phyloP scores from a whole-genome alignment of 1,140 invertebrate species.

The Drosophila parabipectinata region DNA sequence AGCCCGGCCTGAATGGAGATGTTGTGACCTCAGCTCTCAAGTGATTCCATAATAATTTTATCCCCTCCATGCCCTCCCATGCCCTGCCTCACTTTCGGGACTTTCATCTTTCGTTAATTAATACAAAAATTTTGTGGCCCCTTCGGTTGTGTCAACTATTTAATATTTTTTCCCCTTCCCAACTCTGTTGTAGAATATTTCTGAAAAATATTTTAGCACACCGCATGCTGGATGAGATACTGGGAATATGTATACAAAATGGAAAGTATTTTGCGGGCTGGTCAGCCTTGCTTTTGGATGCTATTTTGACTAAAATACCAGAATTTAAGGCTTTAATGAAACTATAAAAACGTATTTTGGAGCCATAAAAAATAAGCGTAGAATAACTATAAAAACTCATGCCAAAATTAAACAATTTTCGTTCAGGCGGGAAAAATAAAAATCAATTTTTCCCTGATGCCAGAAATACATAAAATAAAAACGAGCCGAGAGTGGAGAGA shows the following conservation, averaged over 20 bases:
- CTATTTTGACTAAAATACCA: neutral
- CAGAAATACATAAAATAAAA: constrained; percentile 17
- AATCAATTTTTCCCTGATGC: constrained; percentile 32
- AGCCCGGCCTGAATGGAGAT: constrained; percentile 23
- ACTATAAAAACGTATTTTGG: constrained; percentile 3
- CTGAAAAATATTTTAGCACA: constrained; percentile 8
- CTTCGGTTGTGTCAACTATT: constrained; percentile 68
- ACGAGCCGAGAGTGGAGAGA: constrained; percentile 6
- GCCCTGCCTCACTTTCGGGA: constrained; percentile 11
- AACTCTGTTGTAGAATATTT: constrained; percentile 50
- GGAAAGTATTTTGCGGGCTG: constrained; percentile 65
- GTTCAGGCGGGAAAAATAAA: constrained; percentile 11
- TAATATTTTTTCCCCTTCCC: constrained; percentile 22
- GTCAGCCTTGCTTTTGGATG: constrained; percentile 25
- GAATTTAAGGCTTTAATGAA: constrained; percentile 11
- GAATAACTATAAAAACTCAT: constrained; percentile 11
- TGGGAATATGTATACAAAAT: constrained; percentile 32
- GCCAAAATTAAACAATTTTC: constrained; percentile 26
- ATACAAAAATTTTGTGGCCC: constrained; percentile 64
- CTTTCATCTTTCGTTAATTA: constrained; percentile 82
- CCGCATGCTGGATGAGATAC: constrained; percentile 36
- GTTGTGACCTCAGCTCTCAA: constrained; percentile 43
- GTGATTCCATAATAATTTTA: neutral
- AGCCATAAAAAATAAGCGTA: constrained; percentile 2
- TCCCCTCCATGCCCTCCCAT: neutral